These are phyloP conservation scores for Scaptomyza pallida DNA, from an alignment of 1,140 invertebrate species.

Conservation along the genomic window DNA sequence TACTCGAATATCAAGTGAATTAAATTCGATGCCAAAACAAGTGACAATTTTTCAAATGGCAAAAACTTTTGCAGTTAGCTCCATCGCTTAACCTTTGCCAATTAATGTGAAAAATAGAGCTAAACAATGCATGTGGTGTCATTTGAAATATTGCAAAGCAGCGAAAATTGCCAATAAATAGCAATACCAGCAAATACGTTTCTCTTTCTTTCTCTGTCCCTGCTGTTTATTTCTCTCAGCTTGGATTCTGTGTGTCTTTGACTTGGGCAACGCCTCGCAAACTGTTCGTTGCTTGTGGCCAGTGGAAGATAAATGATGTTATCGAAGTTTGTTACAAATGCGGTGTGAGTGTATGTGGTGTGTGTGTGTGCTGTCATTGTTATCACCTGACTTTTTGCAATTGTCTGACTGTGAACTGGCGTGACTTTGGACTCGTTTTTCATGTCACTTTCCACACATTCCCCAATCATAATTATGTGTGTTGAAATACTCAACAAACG, in stretches of 20 bases:
- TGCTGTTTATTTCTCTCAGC: background rate
- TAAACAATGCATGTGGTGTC: constrained; percentile 28
- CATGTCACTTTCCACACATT: constrained; percentile 8
- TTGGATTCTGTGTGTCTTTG: constrained; percentile 40
- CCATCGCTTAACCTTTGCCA: constrained; percentile 71
- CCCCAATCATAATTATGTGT: constrained; percentile 61
- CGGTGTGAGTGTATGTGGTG: constrained; percentile 16
- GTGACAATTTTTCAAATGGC: constrained; percentile 42
- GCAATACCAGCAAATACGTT: constrained; percentile 44
- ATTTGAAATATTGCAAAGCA: constrained; percentile 29
- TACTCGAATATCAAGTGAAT: constrained; percentile 49
- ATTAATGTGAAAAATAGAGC: constrained; percentile 75
- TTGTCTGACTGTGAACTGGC: constrained; percentile 48
- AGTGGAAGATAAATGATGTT: constrained; percentile 73
- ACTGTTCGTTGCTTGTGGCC: constrained; percentile 29
- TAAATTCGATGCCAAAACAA: constrained; percentile 38
- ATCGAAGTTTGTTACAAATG: constrained; percentile 50
- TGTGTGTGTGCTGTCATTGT: constrained; percentile 38
- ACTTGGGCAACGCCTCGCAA: constrained; percentile 36
- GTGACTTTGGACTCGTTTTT: constrained; percentile 54
- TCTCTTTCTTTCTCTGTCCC: background rate
- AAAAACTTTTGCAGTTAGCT: constrained; percentile 40
- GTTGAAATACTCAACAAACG: background rate
- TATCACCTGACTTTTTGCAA: constrained; percentile 66
- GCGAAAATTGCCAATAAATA: constrained; percentile 69